Conservation (phyloP, 2,888 invertebrate species). For the Gerris lacustris region DNA sequence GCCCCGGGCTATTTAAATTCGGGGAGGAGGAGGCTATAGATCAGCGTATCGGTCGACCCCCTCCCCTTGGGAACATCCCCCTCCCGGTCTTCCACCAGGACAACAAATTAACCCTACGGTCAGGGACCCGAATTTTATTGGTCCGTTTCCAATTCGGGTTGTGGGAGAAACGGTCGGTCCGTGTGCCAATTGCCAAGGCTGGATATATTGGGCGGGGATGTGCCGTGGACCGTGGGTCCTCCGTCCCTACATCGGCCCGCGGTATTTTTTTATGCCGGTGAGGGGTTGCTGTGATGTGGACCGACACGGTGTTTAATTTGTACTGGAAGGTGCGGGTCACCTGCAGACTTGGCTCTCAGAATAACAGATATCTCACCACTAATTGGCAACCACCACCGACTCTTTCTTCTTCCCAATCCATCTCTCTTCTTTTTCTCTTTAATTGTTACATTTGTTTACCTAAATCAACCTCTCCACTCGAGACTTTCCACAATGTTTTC, state of each 20-base stretch:
- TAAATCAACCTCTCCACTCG: background rate
- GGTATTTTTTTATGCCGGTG: background rate
- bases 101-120: constrained; percentile 9
- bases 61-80: constrained; percentile 4
- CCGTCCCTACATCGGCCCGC: background rate
- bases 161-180: background rate
- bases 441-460: background rate
- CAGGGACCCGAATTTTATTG: constrained; percentile 14
- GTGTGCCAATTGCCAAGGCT: background rate
- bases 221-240: no score
- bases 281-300: background rate
- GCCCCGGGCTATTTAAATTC: background rate
- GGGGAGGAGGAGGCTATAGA: background rate
- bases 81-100: background rate
- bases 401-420: background rate
- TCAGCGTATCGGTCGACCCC: background rate
- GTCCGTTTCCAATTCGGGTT: constrained; percentile 13
- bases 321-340: background rate
- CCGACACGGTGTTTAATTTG: background rate
- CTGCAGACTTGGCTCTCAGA: background rate
- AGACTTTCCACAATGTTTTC: no score
- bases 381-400: background rate
- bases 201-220: background rate
- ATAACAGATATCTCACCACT: background rate
- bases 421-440: background rate